These are phyloP conservation scores for Osmerus eperlanus DNA, from an alignment of 2,113 vertebrate species.

Conservation along the genomic window DNA sequence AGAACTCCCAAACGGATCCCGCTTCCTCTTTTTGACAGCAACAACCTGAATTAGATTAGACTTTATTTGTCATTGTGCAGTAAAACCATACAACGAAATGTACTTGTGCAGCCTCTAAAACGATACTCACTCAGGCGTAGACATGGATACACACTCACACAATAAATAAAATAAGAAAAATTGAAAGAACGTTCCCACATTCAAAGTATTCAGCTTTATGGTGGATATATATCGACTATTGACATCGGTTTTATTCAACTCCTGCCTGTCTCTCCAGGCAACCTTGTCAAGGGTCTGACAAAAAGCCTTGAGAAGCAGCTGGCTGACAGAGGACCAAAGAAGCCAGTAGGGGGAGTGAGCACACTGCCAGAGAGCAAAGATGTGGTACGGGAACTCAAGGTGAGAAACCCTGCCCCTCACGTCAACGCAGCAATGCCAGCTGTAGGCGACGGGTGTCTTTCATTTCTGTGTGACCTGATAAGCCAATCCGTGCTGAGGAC, in stretches of 20 bases:
- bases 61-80: too few species aligned
- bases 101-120: too few species aligned
- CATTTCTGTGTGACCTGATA: neutral
- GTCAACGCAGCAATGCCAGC: neutral
- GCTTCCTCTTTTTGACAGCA: too few species aligned
- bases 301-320: constrained; percentile 75
- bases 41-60: too few species aligned
- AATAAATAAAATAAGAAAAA: too few species aligned
- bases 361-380: constrained; percentile 70
- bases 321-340: constrained; percentile 57
- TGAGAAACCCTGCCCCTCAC: constrained; percentile 50
- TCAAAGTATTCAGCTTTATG: too few species aligned
- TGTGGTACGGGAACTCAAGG: constrained; percentile 76
- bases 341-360: constrained; percentile 73
- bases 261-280: constrained; percentile 57
- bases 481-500: too few species aligned
- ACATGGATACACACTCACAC: too few species aligned
- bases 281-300: constrained; percentile 67
- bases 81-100: too few species aligned
- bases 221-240: neutral
- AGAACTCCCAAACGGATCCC: too few species aligned
- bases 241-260: neutral
- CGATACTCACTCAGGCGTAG: too few species aligned
- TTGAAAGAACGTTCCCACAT: too few species aligned
- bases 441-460: neutral